Conservation (phyloP, 1,140 invertebrate species). For the Apis florea region DNA sequence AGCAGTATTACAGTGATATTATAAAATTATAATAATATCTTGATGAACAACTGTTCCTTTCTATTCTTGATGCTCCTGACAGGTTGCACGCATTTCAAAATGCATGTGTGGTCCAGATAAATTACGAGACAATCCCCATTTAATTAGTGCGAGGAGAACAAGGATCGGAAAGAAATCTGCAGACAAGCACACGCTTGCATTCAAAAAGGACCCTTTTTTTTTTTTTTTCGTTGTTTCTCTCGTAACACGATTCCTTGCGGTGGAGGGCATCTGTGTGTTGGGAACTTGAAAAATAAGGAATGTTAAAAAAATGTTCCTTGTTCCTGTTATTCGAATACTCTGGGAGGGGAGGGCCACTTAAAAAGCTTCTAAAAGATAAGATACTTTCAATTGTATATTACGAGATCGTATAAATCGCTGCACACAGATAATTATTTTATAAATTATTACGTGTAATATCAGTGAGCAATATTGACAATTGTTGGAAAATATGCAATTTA, state of each 20-base stretch:
- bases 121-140: constrained; percentile 18
- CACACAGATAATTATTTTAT: neutral
- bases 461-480: neutral
- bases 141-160: constrained; percentile 41
- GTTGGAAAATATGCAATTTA: neutral
- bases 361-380: neutral
- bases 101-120: constrained; percentile 36
- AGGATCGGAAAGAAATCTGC: constrained; percentile 23
- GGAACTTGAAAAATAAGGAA: constrained; percentile 39
- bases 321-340: neutral
- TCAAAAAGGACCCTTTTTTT: neutral
- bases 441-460: neutral
- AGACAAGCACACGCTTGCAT: neutral
- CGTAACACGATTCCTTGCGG: constrained; percentile 42
- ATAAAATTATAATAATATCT: too few species aligned
- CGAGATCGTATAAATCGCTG: neutral
- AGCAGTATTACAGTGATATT: too few species aligned
- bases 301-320: constrained; percentile 22
- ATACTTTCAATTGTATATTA: neutral
- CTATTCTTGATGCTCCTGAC: neutral
- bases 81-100: neutral
- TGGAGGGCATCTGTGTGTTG: constrained; percentile 40
- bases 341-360: neutral
- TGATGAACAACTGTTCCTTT: too few species aligned
- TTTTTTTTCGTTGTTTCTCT: constrained; percentile 13